phyloP scores from a whole-genome alignment of 2,797 vertebrate genomes.

The Ctenosaura bakeri region DNA sequence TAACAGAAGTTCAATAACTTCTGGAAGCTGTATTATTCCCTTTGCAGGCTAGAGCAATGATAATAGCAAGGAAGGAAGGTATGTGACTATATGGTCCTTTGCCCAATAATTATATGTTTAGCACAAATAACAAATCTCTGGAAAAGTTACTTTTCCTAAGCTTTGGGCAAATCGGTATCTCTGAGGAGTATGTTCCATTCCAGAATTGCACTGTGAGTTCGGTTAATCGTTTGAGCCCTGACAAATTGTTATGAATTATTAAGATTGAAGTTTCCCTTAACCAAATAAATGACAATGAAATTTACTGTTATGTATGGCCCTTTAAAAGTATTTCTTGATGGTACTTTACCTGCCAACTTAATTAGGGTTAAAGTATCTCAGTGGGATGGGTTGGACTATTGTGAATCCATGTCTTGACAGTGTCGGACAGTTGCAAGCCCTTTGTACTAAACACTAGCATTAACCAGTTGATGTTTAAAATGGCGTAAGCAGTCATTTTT shows the following conservation, averaged over 20 bases:
- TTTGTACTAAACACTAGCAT: neutral
- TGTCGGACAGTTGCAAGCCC: neutral
- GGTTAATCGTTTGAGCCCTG: neutral
- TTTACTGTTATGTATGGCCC: neutral
- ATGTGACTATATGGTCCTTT: neutral
- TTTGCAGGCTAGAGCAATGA: slow-evolving; percentile 1
- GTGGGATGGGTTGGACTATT: neutral
- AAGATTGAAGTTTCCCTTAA: neutral
- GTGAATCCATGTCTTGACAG: neutral
- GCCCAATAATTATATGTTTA: neutral
- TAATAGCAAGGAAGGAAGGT: neutral
- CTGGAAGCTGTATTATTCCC: too few species aligned
- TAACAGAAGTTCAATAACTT: too few species aligned
- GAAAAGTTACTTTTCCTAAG: neutral
- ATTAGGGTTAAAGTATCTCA: neutral
- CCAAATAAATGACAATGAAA: neutral
- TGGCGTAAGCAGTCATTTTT: neutral
- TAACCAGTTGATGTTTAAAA: neutral
- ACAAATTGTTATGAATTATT: neutral
- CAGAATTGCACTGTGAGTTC: neutral
- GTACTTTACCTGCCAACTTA: neutral
- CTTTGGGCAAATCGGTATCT: neutral
- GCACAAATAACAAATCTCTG: neutral
- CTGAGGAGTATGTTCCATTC: neutral
- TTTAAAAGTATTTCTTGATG: neutral